Percentiles rank a stretch among this genome's conserved stretches.
phyloP scores from a whole-genome alignment of 1,140 invertebrate species.

The Achroia grisella region DNA sequence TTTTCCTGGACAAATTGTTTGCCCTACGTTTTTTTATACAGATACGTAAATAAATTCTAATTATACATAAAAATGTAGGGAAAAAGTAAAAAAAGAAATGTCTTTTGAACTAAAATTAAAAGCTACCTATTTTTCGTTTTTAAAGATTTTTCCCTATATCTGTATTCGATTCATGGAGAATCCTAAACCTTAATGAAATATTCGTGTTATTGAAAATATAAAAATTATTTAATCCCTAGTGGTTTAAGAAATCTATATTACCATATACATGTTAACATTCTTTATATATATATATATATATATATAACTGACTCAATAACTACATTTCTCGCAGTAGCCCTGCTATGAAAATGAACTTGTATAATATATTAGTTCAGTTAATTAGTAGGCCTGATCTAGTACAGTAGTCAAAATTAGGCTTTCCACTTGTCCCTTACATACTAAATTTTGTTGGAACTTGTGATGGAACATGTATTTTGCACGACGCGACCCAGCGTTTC shows the following conservation, averaged over 20 bases:
- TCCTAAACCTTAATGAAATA: constrained; percentile 60
- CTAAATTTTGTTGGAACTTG: constrained; percentile 49
- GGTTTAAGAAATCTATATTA: constrained; percentile 69
- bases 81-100: constrained; percentile 56
- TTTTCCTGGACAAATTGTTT: constrained; percentile 57
- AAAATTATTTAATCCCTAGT: constrained; percentile 63
- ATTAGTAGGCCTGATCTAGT: constrained; percentile 54
- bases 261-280: constrained; percentile 65
- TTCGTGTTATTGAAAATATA: constrained; percentile 67
- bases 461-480: constrained; percentile 44
- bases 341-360: constrained; percentile 13
- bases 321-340: constrained; percentile 31
- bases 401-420: constrained; percentile 65
- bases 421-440: constrained; percentile 37
- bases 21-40: constrained; percentile 40
- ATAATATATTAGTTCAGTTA: constrained; percentile 62
- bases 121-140: constrained; percentile 43
- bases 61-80: constrained; percentile 32
- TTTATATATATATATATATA: constrained; percentile 62
- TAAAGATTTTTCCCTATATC: constrained; percentile 49
- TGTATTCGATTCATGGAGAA: constrained; percentile 30
- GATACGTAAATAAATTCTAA: constrained; percentile 68
- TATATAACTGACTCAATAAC: constrained; percentile 43
- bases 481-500: constrained; percentile 24
- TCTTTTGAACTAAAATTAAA: constrained; percentile 64